phyloP scores from a whole-genome alignment of 2,113 vertebrate species.

The Platycercus adscitus region DNA sequence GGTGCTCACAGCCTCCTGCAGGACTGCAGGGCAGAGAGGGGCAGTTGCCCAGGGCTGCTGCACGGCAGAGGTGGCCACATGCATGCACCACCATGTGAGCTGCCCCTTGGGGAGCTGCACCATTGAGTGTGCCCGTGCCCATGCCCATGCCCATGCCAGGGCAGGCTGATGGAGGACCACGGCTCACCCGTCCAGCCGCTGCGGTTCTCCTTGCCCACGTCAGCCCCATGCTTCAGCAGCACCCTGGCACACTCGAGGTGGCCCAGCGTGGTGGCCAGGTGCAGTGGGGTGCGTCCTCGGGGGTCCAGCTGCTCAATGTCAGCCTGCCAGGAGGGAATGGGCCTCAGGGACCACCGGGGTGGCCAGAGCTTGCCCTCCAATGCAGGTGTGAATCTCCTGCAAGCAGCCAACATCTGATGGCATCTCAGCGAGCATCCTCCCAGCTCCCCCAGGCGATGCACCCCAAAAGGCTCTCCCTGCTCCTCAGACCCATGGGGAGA shows the following conservation, averaged over 20 bases:
- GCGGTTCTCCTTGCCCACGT: slow-evolving; percentile 94
- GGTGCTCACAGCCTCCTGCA: slow-evolving; percentile 96
- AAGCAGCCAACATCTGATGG: not conserved
- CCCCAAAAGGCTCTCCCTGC: not conserved
- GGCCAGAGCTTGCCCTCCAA: rapidly evolving
- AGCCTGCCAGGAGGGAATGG: slow-evolving; percentile 62
- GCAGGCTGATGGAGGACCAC: not conserved
- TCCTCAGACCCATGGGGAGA: not conserved
- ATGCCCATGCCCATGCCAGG: rapidly evolving
- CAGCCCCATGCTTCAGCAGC: slow-evolving; percentile 89
- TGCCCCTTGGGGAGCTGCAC: not conserved
- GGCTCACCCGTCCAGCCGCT: slow-evolving; percentile 94
- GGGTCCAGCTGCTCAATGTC: slow-evolving; percentile 92
- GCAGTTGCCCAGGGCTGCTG: not conserved
- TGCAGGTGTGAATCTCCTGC: not conserved
- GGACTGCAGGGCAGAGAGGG: slow-evolving; percentile 72
- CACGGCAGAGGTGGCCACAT: not conserved
- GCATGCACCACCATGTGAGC: rapidly evolving
- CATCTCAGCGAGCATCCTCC: not conserved
- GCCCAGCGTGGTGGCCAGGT: slow-evolving; percentile 92
- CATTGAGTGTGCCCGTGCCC: rapidly evolving
- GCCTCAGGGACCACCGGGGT: not conserved
- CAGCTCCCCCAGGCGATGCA: not conserved
- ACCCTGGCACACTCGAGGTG: slow-evolving; percentile 91
- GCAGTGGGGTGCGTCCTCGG: slow-evolving; percentile 92